Conservation (phyloP, 2,888 invertebrate species). For the Caenorhabditis sp. region DNA sequence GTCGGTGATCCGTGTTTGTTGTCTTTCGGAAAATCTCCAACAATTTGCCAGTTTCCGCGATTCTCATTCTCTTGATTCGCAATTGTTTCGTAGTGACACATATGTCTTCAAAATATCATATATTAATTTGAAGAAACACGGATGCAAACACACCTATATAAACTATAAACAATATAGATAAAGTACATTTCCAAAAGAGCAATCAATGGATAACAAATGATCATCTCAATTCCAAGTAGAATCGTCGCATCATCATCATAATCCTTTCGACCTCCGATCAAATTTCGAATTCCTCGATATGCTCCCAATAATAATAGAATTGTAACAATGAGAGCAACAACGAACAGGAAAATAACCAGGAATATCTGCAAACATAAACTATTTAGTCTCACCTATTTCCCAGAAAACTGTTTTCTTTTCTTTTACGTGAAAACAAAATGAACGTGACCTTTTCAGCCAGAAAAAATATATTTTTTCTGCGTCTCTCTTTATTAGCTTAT, state of each 20-base stretch:
- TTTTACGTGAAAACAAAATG: no score
- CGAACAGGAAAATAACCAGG: constrained; percentile 66
- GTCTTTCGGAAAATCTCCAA: constrained; percentile 51
- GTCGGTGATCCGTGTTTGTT: constrained; percentile 67
- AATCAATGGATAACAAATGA: constrained; percentile 66
- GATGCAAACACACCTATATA: constrained; percentile 59
- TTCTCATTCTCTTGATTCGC: constrained; percentile 39
- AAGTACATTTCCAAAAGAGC: constrained; percentile 68
- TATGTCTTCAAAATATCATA: constrained; percentile 47
- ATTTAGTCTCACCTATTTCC: no score
- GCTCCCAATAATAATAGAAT: constrained; percentile 65
- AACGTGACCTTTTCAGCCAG: no score
- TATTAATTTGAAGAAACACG: neutral
- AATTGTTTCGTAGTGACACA: constrained; percentile 63
- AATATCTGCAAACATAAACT: constrained; percentile 67
- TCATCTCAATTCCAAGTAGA: constrained; percentile 65
- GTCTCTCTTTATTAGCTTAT: no score
- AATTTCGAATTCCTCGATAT: constrained; percentile 65
- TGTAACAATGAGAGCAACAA: constrained; percentile 66
- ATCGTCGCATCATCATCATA: constrained; percentile 69
- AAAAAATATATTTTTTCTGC: no score
- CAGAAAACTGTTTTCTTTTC: no score
- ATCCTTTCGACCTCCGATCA: constrained; percentile 67
- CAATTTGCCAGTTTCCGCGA: constrained; percentile 49
- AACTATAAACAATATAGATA: constrained; percentile 68